These are phyloP conservation scores for Heliconius ismenius DNA, from an alignment of 2,888 invertebrate species.

Conservation along the genomic window DNA sequence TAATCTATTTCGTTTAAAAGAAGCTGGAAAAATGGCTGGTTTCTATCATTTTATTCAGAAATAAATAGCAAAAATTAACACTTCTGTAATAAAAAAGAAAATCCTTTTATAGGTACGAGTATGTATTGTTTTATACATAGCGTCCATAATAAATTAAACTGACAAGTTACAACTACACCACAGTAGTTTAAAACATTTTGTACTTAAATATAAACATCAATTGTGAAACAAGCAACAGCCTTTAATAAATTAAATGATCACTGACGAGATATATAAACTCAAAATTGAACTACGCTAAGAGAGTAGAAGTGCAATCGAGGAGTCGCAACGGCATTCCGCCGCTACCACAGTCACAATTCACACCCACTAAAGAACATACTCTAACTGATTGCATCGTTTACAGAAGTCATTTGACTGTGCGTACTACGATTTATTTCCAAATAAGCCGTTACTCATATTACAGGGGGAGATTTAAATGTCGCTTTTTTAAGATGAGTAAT, in stretches of 20 bases:
- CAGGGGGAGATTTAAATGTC: conserved; percentile 71
- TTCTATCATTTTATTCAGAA: not conserved
- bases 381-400: conserved; percentile 74
- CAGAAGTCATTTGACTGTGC: conserved; percentile 67
- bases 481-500: conserved; percentile 73
- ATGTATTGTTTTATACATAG: too few relatives aligned
- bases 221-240: not conserved
- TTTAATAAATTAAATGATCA: conserved; percentile 21
- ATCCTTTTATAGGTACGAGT: too few relatives aligned
- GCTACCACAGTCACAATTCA: conserved; percentile 54
- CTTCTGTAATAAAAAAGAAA: too few relatives aligned
- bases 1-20: not conserved
- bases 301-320: conserved; percentile 21
- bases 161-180: not conserved
- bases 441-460: conserved; percentile 75
- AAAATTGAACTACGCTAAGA: conserved; percentile 6
- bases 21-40: not conserved
- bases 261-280: conserved; percentile 18
- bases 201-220: not conserved
- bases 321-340: conserved; percentile 49
- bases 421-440: conserved; percentile 64
- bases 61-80: not conserved
- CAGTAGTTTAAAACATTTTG: not conserved
- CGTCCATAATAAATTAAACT: not conserved
- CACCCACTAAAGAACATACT: conserved; percentile 64